These are phyloP conservation scores for Hesperia comma DNA, from an alignment of 2,888 invertebrate species.

Conservation along the genomic window DNA sequence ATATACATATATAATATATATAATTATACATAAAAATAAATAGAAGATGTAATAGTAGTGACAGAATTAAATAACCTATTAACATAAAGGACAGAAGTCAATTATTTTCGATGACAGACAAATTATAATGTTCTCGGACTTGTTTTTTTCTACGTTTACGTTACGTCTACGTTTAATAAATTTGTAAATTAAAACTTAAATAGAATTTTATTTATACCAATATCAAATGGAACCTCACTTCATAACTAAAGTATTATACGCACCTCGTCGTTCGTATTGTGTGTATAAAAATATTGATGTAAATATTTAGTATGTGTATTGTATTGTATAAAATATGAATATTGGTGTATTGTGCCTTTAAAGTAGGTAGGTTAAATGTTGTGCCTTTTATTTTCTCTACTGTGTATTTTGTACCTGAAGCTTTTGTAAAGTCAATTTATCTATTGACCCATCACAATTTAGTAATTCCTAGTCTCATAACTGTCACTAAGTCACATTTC, in stretches of 20 bases:
- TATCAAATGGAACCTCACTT: not conserved
- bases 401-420: constrained; percentile 73
- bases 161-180: too few relatives aligned
- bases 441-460: constrained; percentile 22
- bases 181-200: too few relatives aligned
- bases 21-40: too few relatives aligned
- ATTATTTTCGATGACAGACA: too few relatives aligned
- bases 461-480: constrained; percentile 13
- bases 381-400: constrained; percentile 78
- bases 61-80: too few relatives aligned
- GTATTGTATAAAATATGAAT: constrained; percentile 51
- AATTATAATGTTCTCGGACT: too few relatives aligned
- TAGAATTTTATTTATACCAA: too few relatives aligned
- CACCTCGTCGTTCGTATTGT: not conserved
- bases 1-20: too few relatives aligned
- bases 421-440: constrained; percentile 45
- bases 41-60: too few relatives aligned
- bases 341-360: constrained; percentile 79
- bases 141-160: too few relatives aligned
- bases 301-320: constrained; percentile 24
- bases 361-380: constrained; percentile 75
- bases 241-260: constrained; percentile 1
- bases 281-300: not conserved
- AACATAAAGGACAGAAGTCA: too few relatives aligned
- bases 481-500: constrained; percentile 1